phyloP scores from a whole-genome alignment of 2,113 vertebrate species.

The Fukomys damarensis region DNA sequence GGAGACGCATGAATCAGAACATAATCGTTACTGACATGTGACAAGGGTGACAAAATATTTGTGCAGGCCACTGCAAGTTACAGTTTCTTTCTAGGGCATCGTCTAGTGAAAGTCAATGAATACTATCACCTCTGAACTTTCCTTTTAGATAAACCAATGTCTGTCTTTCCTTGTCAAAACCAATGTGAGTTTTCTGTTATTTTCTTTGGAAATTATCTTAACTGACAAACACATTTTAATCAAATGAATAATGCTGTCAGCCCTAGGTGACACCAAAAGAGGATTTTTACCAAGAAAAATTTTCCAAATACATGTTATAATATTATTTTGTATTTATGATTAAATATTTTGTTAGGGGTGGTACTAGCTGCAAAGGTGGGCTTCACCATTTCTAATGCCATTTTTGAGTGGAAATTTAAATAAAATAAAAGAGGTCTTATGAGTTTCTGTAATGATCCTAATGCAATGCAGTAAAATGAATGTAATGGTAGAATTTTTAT shows the following conservation, averaged over 20 bases:
- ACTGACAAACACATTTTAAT: neutral
- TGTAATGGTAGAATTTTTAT: constrained; percentile 48
- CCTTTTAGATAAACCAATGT: neutral
- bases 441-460: neutral
- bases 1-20: neutral
- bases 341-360: neutral
- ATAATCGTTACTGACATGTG: neutral
- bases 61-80: neutral
- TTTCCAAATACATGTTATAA: neutral
- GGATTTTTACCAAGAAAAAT: constrained; percentile 37
- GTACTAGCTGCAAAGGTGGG: neutral
- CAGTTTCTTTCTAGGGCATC: neutral
- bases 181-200: neutral
- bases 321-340: neutral
- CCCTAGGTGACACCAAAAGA: neutral
- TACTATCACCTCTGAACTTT: neutral
- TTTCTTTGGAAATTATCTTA: neutral
- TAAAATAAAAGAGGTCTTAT: neutral
- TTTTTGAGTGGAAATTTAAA: neutral
- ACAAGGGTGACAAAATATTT: neutral
- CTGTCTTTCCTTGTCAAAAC: neutral
- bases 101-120: neutral
- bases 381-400: neutral
- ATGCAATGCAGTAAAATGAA: neutral
- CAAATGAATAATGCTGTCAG: neutral